A percentile compares a stretch with the other conserved stretches of the same genome.
phyloP scores from a whole-genome alignment of 2,888 invertebrate species.

The Leptinotarsa juncta region DNA sequence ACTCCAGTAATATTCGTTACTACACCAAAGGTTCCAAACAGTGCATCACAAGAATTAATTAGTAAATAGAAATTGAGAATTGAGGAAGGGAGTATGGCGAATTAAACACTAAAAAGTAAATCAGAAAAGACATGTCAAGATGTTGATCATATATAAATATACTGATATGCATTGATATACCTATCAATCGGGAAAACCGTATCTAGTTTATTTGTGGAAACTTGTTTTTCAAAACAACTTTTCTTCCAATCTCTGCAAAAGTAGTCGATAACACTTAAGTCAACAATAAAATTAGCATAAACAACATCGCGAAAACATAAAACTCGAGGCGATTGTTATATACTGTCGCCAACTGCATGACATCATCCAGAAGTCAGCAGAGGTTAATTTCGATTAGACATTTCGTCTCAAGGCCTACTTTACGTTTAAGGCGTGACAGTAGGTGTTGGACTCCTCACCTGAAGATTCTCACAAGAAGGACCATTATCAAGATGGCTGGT shows the following conservation, averaged over 20 bases:
- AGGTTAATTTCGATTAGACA: conserved; percentile 49
- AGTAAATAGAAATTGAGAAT: too few relatives aligned
- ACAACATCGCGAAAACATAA: conserved; percentile 29
- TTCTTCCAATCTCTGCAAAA: conserved; percentile 1
- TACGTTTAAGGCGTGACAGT: conserved; percentile 43
- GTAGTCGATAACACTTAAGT: conserved; percentile 25
- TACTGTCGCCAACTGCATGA: conserved; percentile 36
- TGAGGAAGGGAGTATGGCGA: too few relatives aligned
- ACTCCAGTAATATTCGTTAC: too few relatives aligned
- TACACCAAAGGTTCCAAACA: too few relatives aligned
- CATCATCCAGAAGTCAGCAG: conserved; percentile 41
- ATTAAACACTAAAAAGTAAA: too few relatives aligned
- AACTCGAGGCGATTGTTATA: conserved; percentile 24
- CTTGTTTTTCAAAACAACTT: background rate
- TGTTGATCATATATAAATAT: too few relatives aligned
- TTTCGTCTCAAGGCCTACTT: conserved; percentile 49
- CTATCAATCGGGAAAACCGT: background rate
- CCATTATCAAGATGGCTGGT: conserved; percentile 21
- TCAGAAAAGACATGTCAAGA: too few relatives aligned
- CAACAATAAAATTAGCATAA: conserved; percentile 35
- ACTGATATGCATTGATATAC: too few relatives aligned
- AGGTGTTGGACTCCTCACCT: conserved; percentile 35
- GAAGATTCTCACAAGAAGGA: conserved; percentile 32
- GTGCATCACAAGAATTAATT: too few relatives aligned
- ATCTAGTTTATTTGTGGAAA: background rate